Evolutionary conservation across 2,113 vertebrate genomes (phyloP).

Genomic region (Dasypus novemcinctus): DNA sequence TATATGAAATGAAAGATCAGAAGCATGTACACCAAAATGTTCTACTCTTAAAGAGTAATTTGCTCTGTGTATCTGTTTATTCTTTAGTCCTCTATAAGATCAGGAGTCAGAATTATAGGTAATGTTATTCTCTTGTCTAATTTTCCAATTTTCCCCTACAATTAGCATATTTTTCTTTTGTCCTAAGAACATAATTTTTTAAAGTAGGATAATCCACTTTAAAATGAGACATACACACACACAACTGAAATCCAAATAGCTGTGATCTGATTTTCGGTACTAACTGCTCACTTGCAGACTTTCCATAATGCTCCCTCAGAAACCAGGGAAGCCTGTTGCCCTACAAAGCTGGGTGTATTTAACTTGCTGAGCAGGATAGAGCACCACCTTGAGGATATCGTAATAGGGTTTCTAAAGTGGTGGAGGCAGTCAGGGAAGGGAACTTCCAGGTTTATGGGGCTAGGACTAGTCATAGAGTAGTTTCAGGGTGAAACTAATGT

Average conservation of each 20-base stretch:
- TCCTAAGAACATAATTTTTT: not conserved
- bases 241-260: not conserved
- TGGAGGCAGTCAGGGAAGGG: not conserved
- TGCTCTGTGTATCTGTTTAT: not conserved
- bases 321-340: not conserved
- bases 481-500: not conserved
- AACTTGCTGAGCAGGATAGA: not conserved
- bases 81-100: constrained; percentile 18
- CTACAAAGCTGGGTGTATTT: not conserved
- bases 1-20: not conserved
- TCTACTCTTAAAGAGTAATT: not conserved
- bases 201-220: not conserved
- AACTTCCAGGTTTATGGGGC: not conserved
- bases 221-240: not conserved
- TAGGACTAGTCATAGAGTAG: not conserved
- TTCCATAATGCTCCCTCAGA: not conserved
- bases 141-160: constrained; percentile 20
- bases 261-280: not conserved
- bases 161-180: not conserved
- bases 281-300: not conserved
- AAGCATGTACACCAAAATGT: not conserved
- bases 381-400: not conserved
- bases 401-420: not conserved
- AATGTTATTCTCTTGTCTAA: not conserved
- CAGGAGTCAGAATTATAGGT: not conserved